Percentiles rank a stretch among this genome's conserved stretches.
Conservation (phyloP, 1,140 invertebrate species). For the Radopholus similis region DNA sequence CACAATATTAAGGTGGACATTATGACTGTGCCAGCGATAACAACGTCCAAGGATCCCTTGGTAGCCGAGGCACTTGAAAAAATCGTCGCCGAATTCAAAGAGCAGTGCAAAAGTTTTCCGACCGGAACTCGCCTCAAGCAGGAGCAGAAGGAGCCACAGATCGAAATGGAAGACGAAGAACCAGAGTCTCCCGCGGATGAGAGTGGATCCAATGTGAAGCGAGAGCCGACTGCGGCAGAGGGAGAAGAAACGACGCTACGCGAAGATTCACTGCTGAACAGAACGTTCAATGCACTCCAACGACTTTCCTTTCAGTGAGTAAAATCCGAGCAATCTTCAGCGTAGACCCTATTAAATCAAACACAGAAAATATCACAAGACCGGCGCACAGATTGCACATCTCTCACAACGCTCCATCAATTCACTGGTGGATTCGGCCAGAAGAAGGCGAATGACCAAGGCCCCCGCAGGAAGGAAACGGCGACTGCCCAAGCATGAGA, state of each 20-base stretch:
- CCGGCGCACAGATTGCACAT: conserved; percentile 2
- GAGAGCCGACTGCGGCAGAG: neutral
- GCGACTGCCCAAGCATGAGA: neutral
- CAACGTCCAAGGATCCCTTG: conserved; percentile 16
- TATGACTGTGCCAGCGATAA: conserved; percentile 27
- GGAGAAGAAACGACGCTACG: neutral
- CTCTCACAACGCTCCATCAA: conserved; percentile 7
- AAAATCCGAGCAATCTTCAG: no score
- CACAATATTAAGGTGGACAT: conserved; percentile 34
- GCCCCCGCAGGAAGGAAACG: neutral
- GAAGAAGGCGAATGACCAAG: neutral
- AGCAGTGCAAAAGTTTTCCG: conserved; percentile 47
- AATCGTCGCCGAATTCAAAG: conserved; percentile 36
- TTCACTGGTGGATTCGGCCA: conserved; percentile 8
- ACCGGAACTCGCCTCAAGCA: conserved; percentile 32
- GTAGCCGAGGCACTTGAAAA: conserved; percentile 33
- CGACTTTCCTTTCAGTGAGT: neutral
- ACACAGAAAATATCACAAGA: conserved; percentile 14
- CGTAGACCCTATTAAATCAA: neutral
- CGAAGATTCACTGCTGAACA: neutral
- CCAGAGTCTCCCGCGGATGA: neutral
- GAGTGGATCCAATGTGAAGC: conserved; percentile 12
- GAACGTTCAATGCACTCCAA: conserved; percentile 7
- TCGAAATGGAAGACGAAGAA: neutral
- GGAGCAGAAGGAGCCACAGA: conserved; percentile 9